A percentile compares a stretch with the other conserved stretches of the same genome.
These are phyloP conservation scores for Lasioglossum malachurum DNA, from an alignment of 2,888 invertebrate species.

Conservation along the genomic window DNA sequence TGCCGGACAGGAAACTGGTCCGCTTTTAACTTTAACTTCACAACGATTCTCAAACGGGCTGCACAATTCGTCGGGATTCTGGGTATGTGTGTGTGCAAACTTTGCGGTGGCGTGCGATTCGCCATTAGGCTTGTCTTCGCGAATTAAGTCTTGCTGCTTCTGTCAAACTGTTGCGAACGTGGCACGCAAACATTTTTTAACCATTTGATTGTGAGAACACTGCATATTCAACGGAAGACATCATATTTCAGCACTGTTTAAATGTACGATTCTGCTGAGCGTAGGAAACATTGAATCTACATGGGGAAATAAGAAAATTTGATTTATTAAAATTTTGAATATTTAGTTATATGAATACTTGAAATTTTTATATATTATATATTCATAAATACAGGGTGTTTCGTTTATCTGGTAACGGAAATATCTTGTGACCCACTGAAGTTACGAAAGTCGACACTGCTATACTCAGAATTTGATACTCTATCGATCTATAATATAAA, in stretches of 20 bases:
- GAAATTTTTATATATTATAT: too few species aligned
- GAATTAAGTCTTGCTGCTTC: not conserved
- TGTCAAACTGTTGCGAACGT: not conserved
- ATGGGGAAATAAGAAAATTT: not conserved
- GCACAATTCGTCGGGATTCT: not conserved
- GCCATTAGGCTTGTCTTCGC: not conserved
- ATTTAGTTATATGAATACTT: too few species aligned
- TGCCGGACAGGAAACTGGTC: not conserved
- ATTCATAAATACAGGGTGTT: too few species aligned
- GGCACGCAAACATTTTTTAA: not conserved
- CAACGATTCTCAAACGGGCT: not conserved
- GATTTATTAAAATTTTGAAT: not conserved
- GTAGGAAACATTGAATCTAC: not conserved
- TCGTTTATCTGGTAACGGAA: too few species aligned
- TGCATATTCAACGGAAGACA: not conserved
- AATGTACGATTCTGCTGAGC: not conserved
- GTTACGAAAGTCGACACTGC: too few species aligned
- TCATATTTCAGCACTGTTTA: not conserved
- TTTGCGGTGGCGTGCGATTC: not conserved
- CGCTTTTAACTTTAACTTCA: conserved; percentile 5
- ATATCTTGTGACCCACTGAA: too few species aligned
- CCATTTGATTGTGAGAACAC: not conserved
- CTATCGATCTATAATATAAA: too few species aligned
- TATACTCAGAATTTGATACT: too few species aligned
- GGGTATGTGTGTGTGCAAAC: not conserved